Percentiles rank a stretch among this genome's conserved stretches.
Conservation (phyloP, 2,797 vertebrate genomes). For the Pangasius sanitwongsei region DNA sequence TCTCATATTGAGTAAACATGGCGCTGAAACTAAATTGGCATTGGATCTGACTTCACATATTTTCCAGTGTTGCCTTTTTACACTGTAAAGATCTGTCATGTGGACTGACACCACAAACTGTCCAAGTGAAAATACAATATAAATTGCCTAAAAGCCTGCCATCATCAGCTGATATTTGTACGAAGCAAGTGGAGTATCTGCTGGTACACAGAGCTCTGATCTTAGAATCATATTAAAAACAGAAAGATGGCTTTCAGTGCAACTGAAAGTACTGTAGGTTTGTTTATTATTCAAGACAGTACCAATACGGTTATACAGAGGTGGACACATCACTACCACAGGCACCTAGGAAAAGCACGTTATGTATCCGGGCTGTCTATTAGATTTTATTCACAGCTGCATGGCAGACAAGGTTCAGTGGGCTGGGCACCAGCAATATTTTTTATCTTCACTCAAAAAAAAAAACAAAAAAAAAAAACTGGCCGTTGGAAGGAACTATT, state of each 20-base stretch:
- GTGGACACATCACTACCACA: not conserved
- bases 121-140: not conserved
- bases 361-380: not conserved
- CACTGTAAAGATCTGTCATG: not conserved
- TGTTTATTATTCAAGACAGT: not conserved
- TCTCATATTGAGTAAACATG: not conserved
- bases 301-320: not conserved
- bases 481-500: not conserved
- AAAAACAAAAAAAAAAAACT: not conserved
- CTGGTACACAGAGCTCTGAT: not conserved
- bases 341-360: not conserved
- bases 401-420: not conserved
- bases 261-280: not conserved
- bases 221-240: not conserved
- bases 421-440: not conserved
- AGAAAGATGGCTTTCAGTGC: not conserved
- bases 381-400: not conserved
- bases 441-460: no score
- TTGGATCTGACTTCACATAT: not conserved
- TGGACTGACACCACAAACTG: not conserved
- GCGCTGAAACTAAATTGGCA: not conserved
- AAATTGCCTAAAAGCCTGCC: not conserved
- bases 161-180: not conserved
- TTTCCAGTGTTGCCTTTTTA: not conserved
- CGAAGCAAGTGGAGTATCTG: not conserved